phyloP scores from a whole-genome alignment of 1,140 invertebrate genomes.

The Lordiphosa mommai region DNA sequence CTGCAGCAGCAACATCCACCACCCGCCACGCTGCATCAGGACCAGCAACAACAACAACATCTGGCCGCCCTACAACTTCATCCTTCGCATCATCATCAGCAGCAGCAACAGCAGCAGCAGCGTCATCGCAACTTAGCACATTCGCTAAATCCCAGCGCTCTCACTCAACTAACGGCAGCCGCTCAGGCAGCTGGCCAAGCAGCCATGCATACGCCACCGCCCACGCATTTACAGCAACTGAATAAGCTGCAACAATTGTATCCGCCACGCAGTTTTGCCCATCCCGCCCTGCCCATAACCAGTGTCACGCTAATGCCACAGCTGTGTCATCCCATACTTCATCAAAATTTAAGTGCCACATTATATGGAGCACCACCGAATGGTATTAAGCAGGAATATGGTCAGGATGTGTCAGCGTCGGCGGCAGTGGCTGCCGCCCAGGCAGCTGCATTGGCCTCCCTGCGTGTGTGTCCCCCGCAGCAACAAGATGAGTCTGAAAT shows the following conservation, averaged over 20 bases:
- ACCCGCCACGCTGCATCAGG: slow-evolving; percentile 35
- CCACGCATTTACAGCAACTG: slow-evolving; percentile 65
- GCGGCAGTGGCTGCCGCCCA: slow-evolving; percentile 48
- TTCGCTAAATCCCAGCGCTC: slow-evolving; percentile 13
- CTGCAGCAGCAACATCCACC: slow-evolving; percentile 43
- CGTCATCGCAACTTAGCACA: slow-evolving; percentile 30
- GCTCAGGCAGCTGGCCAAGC: slow-evolving; percentile 23
- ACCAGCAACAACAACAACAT: slow-evolving; percentile 26
- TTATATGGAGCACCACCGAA: slow-evolving; percentile 64
- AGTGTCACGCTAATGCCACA: slow-evolving; percentile 74
- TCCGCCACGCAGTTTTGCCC: slow-evolving; percentile 69
- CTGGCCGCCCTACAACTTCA: slow-evolving; percentile 3
- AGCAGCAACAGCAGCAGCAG: slow-evolving; percentile 23
- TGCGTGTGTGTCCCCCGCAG: slow-evolving; percentile 29
- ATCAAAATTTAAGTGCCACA: slow-evolving; percentile 69
- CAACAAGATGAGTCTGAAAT: slow-evolving; percentile 63
- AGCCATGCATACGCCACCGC: slow-evolving; percentile 35
- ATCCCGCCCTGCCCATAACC: slow-evolving; percentile 68
- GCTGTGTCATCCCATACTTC: slow-evolving; percentile 72
- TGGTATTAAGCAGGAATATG: slow-evolving; percentile 75
- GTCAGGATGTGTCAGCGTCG: slow-evolving; percentile 59
- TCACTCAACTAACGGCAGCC: slow-evolving; percentile 40
- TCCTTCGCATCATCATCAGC: slow-evolving; percentile 3
- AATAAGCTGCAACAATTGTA: slow-evolving; percentile 73
- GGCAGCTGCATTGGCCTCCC: slow-evolving; percentile 45